Evolutionary conservation across 2,888 invertebrate genomes (phyloP), one percentile per base, ranked within the genome.

Genomic region (Nomada fabriciana): DNA sequence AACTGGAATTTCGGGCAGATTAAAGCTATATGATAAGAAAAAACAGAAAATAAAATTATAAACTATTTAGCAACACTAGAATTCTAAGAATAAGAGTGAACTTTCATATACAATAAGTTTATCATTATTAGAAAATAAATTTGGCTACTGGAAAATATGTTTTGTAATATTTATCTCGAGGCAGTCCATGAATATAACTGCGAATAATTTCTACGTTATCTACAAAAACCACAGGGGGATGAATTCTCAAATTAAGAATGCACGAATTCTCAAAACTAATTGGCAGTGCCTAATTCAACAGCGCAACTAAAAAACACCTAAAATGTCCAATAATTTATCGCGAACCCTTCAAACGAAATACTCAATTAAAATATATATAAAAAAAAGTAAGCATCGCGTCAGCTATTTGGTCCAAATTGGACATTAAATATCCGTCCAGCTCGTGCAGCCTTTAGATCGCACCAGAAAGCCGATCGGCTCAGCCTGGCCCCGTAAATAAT

Each of bases 401-500:
- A n/a, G 42, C 53, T 47, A 29, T 20, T 63, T 29, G n/a, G 50
- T n/a, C 63, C n/a, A 75, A 78, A 61, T 64, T 68, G 76, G 67
- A 68, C 53, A 25, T 25, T 70, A 80, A 80, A 64, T n/a, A 60
- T 53, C 70, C 18, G 20, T 68, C n/a, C 65, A 61, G 23, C 47
- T 71, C 23, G 36, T n/a, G 69, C 29, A 36, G 23, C 69, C 73
- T 69, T 81, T 63, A 63, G 73, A 50, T 47, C 43, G 42, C 36
- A 50, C 36, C 23, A 42, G 47, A 25, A 13, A 18, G 78, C 78
- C 71, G 76, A 72, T 78, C 80, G 57, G 23, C 42, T 5, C 60
- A 50, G 59, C 25, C 55, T 59, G 75, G 74, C 72, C 64, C 68
- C 79, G 73, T 86, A 86, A 86, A 87, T 87, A 85, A 83, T 79